A percentile compares a stretch with the other conserved stretches of the same genome.
Evolutionary conservation across 2,113 vertebrate genomes (phyloP).

Genomic region (Corythaeola cristata): DNA sequence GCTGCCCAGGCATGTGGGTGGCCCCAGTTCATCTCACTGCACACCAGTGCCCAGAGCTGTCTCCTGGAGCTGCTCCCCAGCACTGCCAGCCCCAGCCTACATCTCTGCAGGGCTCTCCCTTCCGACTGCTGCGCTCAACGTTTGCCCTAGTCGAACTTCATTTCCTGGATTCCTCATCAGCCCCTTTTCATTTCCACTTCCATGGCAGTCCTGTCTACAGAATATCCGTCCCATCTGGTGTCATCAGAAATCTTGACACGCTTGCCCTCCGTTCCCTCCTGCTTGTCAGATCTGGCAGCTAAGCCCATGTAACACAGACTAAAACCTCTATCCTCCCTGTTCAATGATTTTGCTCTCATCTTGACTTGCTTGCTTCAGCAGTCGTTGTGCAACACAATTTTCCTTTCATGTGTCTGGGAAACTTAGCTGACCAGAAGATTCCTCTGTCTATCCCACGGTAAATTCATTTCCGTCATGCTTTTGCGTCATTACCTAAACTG

Average conservation of each 20-base stretch:
- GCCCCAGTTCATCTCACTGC: neutral
- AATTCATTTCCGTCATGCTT: neutral
- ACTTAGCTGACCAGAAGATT: neutral
- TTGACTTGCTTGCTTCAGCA: neutral
- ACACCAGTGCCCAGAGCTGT: neutral
- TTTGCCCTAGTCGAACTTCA: neutral
- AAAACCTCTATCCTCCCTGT: neutral
- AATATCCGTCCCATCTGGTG: accelerated
- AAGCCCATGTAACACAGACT: neutral
- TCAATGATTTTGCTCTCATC: neutral
- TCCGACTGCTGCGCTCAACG: neutral
- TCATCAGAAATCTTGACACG: neutral
- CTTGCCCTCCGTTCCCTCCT: neutral
- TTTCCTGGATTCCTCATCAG: neutral
- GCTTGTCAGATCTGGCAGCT: neutral
- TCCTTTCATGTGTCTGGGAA: neutral
- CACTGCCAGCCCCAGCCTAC: accelerated
- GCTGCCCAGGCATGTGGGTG: neutral
- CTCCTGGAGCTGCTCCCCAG: neutral
- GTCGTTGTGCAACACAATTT: neutral
- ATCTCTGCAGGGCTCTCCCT: neutral
- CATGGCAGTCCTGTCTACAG: neutral
- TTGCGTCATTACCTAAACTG: neutral
- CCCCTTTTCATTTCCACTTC: neutral
- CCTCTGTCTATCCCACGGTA: neutral